Conservation (phyloP, 2,888 invertebrate species). For the Griposia aprilina region DNA sequence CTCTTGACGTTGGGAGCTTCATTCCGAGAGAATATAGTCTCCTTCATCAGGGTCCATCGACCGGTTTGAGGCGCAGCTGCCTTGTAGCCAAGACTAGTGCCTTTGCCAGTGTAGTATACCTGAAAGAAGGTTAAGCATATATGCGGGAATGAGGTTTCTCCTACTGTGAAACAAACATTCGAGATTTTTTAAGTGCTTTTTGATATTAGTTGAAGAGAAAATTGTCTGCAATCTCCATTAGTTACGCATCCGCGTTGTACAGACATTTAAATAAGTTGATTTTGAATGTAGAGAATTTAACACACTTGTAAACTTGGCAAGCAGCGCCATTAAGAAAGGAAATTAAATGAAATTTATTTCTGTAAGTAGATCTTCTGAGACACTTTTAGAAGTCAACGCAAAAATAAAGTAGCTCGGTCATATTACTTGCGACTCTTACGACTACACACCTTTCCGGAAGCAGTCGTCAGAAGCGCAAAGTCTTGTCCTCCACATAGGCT, state of each 20-base stretch:
- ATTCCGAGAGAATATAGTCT: slow-evolving; percentile 84
- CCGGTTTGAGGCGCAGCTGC: slow-evolving; percentile 87
- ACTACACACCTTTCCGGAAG: slow-evolving; percentile 94
- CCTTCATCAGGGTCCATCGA: slow-evolving; percentile 92
- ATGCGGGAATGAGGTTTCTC: neutral
- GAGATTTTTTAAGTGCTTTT: too few species aligned
- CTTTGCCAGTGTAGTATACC: slow-evolving; percentile 97
- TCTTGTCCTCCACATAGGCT: slow-evolving; percentile 96
- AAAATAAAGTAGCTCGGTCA: too few species aligned
- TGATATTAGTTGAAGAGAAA: neutral
- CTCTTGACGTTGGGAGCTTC: slow-evolving; percentile 82
- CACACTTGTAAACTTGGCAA: neutral
- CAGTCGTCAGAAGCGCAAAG: slow-evolving; percentile 95
- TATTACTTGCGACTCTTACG: neutral
- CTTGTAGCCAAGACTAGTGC: slow-evolving; percentile 96
- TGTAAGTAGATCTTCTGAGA: neutral
- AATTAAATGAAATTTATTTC: neutral
- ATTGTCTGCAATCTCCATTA: neutral
- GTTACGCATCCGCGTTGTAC: neutral
- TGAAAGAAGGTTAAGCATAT: slow-evolving; percentile 49
- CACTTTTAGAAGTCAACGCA: neutral
- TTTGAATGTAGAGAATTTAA: neutral
- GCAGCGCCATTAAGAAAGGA: neutral
- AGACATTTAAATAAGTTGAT: neutral
- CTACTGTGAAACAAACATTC: neutral